These are phyloP conservation scores for Lagopus muta DNA, from an alignment of 2,113 vertebrate genomes.

Conservation along the genomic window DNA sequence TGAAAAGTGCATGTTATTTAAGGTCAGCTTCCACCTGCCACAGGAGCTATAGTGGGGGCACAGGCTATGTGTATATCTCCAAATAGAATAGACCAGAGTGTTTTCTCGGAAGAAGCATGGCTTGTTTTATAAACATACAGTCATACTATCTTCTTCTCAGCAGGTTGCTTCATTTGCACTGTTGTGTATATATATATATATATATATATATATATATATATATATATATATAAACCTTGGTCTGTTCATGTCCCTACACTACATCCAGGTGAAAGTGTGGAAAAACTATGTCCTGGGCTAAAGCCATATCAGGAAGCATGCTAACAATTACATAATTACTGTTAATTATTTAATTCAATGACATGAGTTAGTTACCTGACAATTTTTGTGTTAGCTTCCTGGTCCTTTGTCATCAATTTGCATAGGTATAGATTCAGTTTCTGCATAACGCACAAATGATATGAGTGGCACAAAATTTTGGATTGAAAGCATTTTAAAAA, in stretches of 20 bases:
- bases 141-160: not conserved
- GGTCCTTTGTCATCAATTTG: not conserved
- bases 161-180: not conserved
- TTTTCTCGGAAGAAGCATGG: not conserved
- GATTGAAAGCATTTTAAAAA: not conserved
- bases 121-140: not conserved
- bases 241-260: not conserved
- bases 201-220: not conserved
- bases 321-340: not conserved
- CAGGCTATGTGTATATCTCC: not conserved
- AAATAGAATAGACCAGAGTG: not conserved
- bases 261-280: not conserved
- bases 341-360: not conserved
- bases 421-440: not conserved
- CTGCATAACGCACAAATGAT: not conserved
- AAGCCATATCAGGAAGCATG: not conserved
- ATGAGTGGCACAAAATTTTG: not conserved
- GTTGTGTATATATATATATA: not conserved
- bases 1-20: not conserved
- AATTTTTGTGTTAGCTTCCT: not conserved
- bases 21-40: not conserved
- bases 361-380: not conserved
- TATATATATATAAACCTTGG: not conserved
- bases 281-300: not conserved
- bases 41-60: not conserved